Conservation (phyloP, 2,797 vertebrate genomes). For the Brachymystax lenok region DNA sequence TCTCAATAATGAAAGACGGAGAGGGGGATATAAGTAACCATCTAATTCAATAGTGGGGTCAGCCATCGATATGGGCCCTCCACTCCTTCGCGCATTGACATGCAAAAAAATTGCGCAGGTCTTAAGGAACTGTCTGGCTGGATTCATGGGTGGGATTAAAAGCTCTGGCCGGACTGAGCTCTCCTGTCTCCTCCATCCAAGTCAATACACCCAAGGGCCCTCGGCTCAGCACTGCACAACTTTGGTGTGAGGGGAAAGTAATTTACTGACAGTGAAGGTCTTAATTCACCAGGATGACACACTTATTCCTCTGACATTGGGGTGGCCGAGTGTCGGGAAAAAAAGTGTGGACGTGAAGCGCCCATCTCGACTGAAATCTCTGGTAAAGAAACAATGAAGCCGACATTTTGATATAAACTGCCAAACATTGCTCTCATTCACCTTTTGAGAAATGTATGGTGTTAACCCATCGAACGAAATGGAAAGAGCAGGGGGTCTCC, state of each 20-base stretch:
- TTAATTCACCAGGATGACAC: slow-evolving; percentile 38
- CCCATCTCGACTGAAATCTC: not conserved
- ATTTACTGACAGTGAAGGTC: slow-evolving; percentile 52
- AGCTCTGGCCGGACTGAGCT: slow-evolving; percentile 59
- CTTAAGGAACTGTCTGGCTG: slow-evolving; percentile 64
- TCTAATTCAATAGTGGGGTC: slow-evolving; percentile 43
- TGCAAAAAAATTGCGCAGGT: slow-evolving; percentile 60
- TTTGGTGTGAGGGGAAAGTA: slow-evolving; percentile 61
- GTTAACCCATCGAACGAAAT: no score
- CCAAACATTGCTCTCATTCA: not conserved
- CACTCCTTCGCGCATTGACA: slow-evolving; percentile 37
- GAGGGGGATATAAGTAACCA: slow-evolving; percentile 69
- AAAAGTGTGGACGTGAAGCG: not conserved
- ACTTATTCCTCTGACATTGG: slow-evolving; percentile 29
- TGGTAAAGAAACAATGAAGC: not conserved
- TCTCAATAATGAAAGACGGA: slow-evolving; percentile 72
- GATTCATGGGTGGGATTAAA: slow-evolving; percentile 72
- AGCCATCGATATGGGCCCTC: slow-evolving; percentile 57
- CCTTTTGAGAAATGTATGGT: no score
- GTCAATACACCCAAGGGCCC: slow-evolving; percentile 60
- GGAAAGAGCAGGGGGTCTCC: no score
- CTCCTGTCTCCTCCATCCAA: slow-evolving; percentile 49
- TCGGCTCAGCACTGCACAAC: slow-evolving; percentile 43
- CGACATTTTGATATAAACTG: not conserved
- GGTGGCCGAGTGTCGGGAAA: not conserved